These are phyloP conservation scores for Diaperis boleti DNA, from an alignment of 2,888 invertebrate genomes.

Conservation along the genomic window DNA sequence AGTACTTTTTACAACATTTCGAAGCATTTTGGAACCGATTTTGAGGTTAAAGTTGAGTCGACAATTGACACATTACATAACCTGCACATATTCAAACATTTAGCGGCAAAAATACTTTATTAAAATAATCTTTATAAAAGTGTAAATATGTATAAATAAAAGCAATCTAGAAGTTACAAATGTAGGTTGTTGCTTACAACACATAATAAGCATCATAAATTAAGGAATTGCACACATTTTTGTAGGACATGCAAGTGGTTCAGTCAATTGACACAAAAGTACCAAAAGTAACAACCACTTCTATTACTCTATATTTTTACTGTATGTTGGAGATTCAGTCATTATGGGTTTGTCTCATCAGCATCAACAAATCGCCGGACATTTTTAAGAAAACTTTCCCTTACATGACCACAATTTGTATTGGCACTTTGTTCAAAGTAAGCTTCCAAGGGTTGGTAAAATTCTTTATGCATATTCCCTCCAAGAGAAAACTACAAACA, in stretches of 20 bases:
- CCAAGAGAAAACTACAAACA: slow-evolving; percentile 74
- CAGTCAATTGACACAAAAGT: too few relatives aligned
- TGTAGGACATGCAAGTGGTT: too few relatives aligned
- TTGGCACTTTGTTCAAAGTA: slow-evolving; percentile 69
- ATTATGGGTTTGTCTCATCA: slow-evolving; percentile 57
- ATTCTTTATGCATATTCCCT: slow-evolving; percentile 72
- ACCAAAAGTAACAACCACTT: too few relatives aligned
- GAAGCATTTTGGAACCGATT: slow-evolving; percentile 31
- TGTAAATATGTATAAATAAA: slow-evolving; percentile 21
- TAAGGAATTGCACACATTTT: slow-evolving; percentile 4
- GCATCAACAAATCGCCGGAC: slow-evolving; percentile 64
- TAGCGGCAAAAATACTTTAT: slow-evolving; percentile 5
- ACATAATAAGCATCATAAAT: slow-evolving; percentile 2
- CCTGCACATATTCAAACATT: slow-evolving; percentile 1
- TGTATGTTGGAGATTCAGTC: too few relatives aligned
- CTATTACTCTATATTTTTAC: too few relatives aligned
- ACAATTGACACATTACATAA: slow-evolving; percentile 14
- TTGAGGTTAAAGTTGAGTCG: slow-evolving; percentile 13
- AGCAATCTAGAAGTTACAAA: slow-evolving; percentile 3
- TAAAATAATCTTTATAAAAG: slow-evolving; percentile 21
- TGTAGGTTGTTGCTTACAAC: slow-evolving; percentile 9
- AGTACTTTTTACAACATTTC: slow-evolving; percentile 2
- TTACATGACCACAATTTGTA: slow-evolving; percentile 76
- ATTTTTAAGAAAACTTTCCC: slow-evolving; percentile 68
- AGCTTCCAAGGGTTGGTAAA: slow-evolving; percentile 72